These are phyloP conservation scores for Puffinus mauretanicus DNA, from an alignment of 2,113 vertebrate genomes.

Conservation along the genomic window DNA sequence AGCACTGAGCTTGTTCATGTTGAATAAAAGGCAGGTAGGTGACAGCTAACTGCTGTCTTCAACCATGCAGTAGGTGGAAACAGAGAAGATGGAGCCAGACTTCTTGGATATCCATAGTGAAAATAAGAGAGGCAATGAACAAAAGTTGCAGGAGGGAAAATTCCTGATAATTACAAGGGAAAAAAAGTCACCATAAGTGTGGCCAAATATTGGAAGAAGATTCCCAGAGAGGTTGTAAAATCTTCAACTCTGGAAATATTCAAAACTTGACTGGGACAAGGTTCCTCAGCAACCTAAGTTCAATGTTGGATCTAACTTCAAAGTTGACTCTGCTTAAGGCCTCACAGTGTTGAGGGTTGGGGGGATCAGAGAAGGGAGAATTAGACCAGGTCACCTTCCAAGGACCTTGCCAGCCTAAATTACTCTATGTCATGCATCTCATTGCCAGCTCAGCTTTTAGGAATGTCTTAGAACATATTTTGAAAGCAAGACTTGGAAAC, in stretches of 20 bases:
- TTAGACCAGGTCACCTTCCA: not conserved
- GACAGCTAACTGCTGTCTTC: not conserved
- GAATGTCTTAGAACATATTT: not conserved
- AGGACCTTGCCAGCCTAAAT: not conserved
- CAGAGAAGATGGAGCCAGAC: not conserved
- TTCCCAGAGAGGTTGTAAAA: not conserved
- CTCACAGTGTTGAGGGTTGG: not conserved
- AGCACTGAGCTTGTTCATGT: not conserved
- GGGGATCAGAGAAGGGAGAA: not conserved
- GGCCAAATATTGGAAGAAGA: not conserved
- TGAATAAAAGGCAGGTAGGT: not conserved
- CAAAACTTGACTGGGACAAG: not conserved
- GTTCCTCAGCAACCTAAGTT: not conserved
- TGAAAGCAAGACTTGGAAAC: not conserved
- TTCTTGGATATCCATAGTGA: not conserved
- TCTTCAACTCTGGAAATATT: not conserved
- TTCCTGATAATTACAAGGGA: not conserved
- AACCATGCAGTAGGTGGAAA: not conserved
- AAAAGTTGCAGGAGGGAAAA: not conserved
- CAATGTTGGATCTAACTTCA: not conserved
- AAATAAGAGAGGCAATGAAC: not conserved
- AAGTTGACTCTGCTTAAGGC: not conserved
- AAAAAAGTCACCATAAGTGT: not conserved
- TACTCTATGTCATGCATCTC: not conserved
- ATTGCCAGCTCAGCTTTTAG: not conserved